Conservation (phyloP, 2,113 vertebrate species). For the Zapornia atra region DNA sequence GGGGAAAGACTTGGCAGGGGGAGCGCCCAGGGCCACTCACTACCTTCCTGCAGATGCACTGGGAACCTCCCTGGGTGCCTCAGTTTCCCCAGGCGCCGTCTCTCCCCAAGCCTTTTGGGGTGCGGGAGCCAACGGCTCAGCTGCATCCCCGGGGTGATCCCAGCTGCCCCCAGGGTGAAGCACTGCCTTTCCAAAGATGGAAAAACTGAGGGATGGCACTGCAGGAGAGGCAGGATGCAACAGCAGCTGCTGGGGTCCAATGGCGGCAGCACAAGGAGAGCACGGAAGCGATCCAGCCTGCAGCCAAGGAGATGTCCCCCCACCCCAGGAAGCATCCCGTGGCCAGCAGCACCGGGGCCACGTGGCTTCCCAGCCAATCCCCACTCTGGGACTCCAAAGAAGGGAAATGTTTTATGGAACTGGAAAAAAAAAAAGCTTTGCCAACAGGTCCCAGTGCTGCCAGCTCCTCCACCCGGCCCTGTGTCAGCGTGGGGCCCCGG, state of each 20-base stretch:
- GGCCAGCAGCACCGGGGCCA: neutral
- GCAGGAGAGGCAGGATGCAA: neutral
- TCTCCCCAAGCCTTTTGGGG: accelerated
- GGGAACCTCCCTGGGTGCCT: neutral
- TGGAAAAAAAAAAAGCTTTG: neutral
- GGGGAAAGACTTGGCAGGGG: accelerated
- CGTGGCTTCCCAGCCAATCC: neutral
- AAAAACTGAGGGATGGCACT: neutral
- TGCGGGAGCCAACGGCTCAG: neutral
- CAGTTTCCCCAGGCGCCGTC: neutral
- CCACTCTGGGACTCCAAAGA: neutral
- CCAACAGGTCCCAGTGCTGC: neutral
- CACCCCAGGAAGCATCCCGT: neutral
- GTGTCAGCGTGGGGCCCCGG: neutral
- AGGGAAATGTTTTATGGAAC: constrained; percentile 31
- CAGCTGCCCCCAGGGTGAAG: neutral
- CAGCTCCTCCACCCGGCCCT: neutral
- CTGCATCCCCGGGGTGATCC: neutral
- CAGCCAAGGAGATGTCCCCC: neutral
- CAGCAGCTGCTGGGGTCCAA: accelerated
- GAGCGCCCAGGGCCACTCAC: accelerated
- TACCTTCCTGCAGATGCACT: neutral
- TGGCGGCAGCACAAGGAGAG: neutral
- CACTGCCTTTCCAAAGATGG: neutral
- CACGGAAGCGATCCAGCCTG: accelerated